These are phyloP conservation scores for Marcusenius ussheri DNA, from an alignment of 2,113 vertebrate species.

Conservation along the genomic window DNA sequence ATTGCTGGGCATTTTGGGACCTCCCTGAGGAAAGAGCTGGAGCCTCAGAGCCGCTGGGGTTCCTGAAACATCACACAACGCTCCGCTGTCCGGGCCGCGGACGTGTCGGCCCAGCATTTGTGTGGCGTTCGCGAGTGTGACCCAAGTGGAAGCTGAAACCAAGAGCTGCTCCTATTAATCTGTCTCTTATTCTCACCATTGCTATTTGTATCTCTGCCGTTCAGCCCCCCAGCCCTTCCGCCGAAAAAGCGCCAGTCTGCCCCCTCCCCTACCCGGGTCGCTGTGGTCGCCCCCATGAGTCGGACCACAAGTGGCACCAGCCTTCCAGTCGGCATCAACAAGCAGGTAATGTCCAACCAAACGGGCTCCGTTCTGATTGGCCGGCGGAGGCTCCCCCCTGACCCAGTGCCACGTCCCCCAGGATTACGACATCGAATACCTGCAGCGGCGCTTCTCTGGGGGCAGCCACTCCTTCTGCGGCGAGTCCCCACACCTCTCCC, in stretches of 20 bases:
- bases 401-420: conserved; percentile 35
- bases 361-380: background rate
- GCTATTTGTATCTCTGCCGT: background rate
- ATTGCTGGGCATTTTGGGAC: background rate
- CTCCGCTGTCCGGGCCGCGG: background rate
- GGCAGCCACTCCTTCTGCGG: conserved; percentile 91
- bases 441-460: conserved; percentile 86
- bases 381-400: background rate
- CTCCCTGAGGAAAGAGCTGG: background rate
- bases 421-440: conserved; percentile 86
- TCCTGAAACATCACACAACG: background rate
- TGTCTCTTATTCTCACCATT: background rate
- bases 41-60: background rate
- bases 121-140: background rate
- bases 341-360: conserved; percentile 66
- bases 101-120: background rate
- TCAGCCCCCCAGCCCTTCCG: conserved; percentile 83
- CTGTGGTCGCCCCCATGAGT: conserved; percentile 92
- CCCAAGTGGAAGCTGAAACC: background rate
- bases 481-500: conserved; percentile 87
- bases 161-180: background rate
- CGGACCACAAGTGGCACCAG: conserved; percentile 81
- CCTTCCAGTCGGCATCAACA: conserved; percentile 80
- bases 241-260: conserved; percentile 93
- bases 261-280: conserved; percentile 85